These are phyloP conservation scores for Crepidodera aurea DNA, from an alignment of 2,888 invertebrate species.

Conservation along the genomic window DNA sequence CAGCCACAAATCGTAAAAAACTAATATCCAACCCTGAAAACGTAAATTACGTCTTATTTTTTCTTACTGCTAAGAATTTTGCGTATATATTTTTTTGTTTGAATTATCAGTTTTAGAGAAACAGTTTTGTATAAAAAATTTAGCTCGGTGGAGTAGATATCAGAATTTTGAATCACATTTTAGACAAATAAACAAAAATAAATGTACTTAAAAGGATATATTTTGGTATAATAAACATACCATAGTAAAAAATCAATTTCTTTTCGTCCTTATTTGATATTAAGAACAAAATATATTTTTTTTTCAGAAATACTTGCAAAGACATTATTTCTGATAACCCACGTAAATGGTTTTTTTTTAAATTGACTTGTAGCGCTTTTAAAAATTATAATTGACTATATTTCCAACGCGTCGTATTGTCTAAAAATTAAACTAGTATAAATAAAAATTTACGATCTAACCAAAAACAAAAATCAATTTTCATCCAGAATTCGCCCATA, in stretches of 20 bases:
- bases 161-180: not conserved
- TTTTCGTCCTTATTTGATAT: not conserved
- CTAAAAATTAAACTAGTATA: constrained; percentile 43
- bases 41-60: too few relatives aligned
- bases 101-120: too few relatives aligned
- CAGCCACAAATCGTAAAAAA: too few relatives aligned
- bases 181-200: not conserved
- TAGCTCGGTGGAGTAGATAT: too few relatives aligned
- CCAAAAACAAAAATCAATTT: constrained; percentile 30
- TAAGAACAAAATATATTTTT: not conserved
- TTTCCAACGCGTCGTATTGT: constrained; percentile 43
- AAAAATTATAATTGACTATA: constrained; percentile 49
- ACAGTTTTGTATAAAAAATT: too few relatives aligned
- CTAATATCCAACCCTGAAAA: too few relatives aligned
- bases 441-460: constrained; percentile 41
- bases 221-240: too few relatives aligned
- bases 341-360: not conserved
- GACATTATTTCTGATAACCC: not conserved
- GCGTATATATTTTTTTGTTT: too few relatives aligned
- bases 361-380: constrained; percentile 41
- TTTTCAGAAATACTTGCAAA: not conserved
- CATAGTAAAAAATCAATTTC: too few relatives aligned
- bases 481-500: constrained; percentile 17
- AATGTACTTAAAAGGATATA: too few relatives aligned
- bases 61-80: too few relatives aligned